Evolutionary conservation across 2,797 vertebrate genomes (phyloP).

Genomic region (Muscicapa comitata): DNA sequence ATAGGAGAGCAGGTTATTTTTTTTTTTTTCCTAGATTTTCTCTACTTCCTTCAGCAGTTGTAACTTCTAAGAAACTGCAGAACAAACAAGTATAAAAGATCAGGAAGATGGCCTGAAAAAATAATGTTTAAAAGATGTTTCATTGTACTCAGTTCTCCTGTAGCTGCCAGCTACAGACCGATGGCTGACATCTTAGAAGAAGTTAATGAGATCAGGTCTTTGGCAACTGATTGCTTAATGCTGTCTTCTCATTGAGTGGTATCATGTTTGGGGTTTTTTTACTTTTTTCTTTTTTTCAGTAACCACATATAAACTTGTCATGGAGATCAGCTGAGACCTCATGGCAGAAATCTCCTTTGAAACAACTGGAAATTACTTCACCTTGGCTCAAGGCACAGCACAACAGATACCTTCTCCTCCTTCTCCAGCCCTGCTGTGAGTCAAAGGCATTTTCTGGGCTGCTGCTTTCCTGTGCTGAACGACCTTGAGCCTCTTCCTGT

Average conservation of each 20-base stretch:
- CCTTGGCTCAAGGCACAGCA: background rate
- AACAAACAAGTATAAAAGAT: constrained; percentile 36
- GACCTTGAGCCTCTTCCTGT: background rate
- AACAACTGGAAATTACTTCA: constrained; percentile 1
- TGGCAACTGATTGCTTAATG: background rate
- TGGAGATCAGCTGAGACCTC: background rate
- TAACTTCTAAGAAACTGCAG: constrained; percentile 20
- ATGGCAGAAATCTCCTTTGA: background rate
- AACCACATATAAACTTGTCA: background rate
- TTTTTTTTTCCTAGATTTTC: constrained; percentile 10
- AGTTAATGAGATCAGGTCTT: constrained; percentile 34
- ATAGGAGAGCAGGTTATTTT: background rate
- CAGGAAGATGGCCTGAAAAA: constrained; percentile 34
- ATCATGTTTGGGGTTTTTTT: background rate
- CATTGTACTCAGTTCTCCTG: background rate
- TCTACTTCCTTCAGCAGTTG: constrained; percentile 30
- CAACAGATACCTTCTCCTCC: background rate
- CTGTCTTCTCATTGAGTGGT: background rate
- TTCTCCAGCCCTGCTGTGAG: background rate
- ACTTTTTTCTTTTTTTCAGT: background rate
- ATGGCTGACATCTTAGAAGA: background rate
- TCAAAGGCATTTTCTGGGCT: constrained; percentile 3
- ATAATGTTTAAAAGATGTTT: constrained; percentile 32
- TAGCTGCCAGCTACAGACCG: background rate
- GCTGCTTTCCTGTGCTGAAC: background rate